Percentiles rank a stretch among this genome's conserved stretches.
Evolutionary conservation across 1,140 invertebrate genomes (phyloP).

Genomic region (Cyrtorhinus lividipennis): DNA sequence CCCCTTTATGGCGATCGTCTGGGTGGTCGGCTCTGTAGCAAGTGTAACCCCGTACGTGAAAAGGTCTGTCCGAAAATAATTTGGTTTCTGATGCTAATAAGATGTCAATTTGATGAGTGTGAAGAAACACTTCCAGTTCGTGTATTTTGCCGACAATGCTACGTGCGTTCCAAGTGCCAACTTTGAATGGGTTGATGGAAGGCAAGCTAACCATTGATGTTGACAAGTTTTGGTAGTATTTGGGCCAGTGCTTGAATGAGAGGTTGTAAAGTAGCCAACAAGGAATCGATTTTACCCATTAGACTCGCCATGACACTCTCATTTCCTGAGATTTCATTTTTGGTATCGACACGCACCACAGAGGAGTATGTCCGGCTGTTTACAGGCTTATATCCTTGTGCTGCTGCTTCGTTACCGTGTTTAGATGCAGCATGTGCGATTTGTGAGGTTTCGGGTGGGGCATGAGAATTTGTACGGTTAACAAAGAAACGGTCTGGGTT

Average conservation of each 20-base stretch:
- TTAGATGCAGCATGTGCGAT: background rate
- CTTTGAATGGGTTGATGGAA: background rate
- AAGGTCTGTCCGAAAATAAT: background rate
- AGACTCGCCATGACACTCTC: background rate
- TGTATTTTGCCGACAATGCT: background rate
- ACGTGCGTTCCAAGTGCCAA: constrained; percentile 10
- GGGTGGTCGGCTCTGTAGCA: constrained; percentile 7
- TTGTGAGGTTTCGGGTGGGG: background rate
- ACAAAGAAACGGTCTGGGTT: background rate
- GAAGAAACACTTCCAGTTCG: constrained; percentile 5
- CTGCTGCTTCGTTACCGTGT: background rate
- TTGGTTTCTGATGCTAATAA: constrained; percentile 7
- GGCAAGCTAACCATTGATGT: background rate
- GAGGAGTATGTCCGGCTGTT: background rate
- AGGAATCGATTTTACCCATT: background rate
- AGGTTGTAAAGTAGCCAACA: constrained; percentile 2
- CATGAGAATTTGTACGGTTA: background rate
- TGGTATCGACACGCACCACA: background rate
- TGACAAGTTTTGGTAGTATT: constrained; percentile 9
- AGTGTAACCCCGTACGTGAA: background rate
- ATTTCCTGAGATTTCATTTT: background rate
- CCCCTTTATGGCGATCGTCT: constrained; percentile 1
- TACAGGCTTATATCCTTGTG: background rate
- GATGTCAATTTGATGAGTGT: background rate
- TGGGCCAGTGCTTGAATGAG: background rate